phyloP scores from a whole-genome alignment of 2,888 invertebrate species.

The Eupsilia transversa region DNA sequence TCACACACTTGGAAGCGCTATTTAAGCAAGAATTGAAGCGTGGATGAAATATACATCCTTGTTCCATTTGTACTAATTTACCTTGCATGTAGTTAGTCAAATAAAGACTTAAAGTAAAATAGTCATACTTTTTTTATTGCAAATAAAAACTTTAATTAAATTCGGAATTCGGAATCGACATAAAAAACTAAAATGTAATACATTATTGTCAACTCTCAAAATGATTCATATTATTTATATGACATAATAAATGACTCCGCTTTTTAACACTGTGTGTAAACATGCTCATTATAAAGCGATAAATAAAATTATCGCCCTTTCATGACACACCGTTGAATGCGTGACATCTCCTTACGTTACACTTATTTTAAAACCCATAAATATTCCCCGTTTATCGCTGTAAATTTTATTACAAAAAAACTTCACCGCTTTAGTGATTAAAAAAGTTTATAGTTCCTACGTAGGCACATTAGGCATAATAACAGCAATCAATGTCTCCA shows the following conservation, averaged over 20 bases:
- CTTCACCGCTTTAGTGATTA: constrained; percentile 50
- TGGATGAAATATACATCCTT: constrained; percentile 66
- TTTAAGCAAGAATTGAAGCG: constrained; percentile 61
- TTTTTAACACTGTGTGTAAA: constrained; percentile 78
- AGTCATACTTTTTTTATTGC: background rate
- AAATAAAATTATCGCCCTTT: constrained; percentile 88
- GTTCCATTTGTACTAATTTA: constrained; percentile 45
- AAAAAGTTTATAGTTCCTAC: constrained; percentile 70
- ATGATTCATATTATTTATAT: constrained; percentile 54
- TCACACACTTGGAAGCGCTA: constrained; percentile 44
- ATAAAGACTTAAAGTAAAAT: constrained; percentile 2
- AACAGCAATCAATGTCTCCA: constrained; percentile 77
- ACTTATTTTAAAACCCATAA: constrained; percentile 82
- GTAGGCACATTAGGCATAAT: constrained; percentile 75
- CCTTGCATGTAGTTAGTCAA: constrained; percentile 15
- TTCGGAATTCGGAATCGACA: constrained; percentile 3
- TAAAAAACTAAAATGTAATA: constrained; percentile 40
- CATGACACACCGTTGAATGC: constrained; percentile 80
- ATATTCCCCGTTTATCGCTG: constrained; percentile 81
- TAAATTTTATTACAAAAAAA: constrained; percentile 62
- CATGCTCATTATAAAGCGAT: constrained; percentile 88
- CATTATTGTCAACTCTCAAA: constrained; percentile 39
- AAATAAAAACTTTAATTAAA: constrained; percentile 3
- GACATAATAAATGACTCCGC: constrained; percentile 58
- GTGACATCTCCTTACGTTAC: constrained; percentile 82